phyloP scores from a whole-genome alignment of 2,888 invertebrate species.

The Argyresthia albistria region DNA sequence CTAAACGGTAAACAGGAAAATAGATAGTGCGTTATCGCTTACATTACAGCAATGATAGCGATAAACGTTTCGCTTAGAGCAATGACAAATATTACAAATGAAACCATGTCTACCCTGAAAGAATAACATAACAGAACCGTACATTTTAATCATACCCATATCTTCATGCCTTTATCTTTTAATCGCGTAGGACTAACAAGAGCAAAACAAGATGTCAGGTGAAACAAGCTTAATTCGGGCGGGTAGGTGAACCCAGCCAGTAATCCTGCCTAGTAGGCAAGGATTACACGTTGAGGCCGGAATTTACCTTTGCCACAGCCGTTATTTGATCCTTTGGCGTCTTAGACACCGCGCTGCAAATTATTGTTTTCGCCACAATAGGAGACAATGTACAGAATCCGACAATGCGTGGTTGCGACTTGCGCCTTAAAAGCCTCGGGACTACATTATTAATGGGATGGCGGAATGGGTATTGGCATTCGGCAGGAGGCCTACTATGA shows the following conservation, averaged over 20 bases:
- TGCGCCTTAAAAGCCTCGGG: constrained; percentile 36
- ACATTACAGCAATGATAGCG: no score
- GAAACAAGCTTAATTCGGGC: constrained; percentile 41
- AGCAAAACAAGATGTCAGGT: constrained; percentile 42
- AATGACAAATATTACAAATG: neutral
- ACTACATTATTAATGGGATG: constrained; percentile 37
- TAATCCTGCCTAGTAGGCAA: constrained; percentile 56
- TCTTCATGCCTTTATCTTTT: constrained; percentile 26
- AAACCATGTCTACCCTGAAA: no score
- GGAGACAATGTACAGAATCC: constrained; percentile 29
- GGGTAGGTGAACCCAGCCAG: constrained; percentile 39
- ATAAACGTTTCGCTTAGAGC: neutral
- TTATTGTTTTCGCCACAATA: constrained; percentile 46
- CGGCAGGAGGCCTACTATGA: constrained; percentile 13
- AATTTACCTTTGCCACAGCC: constrained; percentile 36
- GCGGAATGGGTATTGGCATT: constrained; percentile 29
- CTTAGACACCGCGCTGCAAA: constrained; percentile 30
- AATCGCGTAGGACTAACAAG: constrained; percentile 31
- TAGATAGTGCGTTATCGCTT: no score
- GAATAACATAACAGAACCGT: neutral
- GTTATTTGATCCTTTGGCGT: constrained; percentile 46
- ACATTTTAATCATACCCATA: no score
- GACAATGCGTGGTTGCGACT: constrained; percentile 30
- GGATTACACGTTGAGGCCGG: constrained; percentile 57
- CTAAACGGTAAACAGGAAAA: no score